Evolutionary conservation across 2,888 invertebrate species (phyloP).

Genomic region (Pyrgus malvae): DNA sequence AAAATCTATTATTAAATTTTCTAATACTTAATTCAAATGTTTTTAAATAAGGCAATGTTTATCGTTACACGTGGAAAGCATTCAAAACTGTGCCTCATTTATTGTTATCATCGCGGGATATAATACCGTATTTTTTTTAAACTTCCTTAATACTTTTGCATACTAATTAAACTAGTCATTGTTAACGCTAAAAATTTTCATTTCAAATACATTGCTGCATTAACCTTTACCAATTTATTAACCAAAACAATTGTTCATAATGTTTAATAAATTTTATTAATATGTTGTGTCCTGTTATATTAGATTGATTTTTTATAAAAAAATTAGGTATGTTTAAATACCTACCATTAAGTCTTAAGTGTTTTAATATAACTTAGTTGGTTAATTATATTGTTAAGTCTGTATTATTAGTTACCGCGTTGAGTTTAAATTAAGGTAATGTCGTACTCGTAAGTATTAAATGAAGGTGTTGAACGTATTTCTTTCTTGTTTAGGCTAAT

Average conservation of each 20-base stretch:
- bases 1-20: constrained; percentile 16
- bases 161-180: constrained; percentile 26
- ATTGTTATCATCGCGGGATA: constrained; percentile 10
- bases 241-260: constrained; percentile 77
- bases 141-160: constrained; percentile 1
- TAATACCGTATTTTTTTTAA: constrained; percentile 13
- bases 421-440: constrained; percentile 26
- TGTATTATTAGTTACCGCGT: constrained; percentile 49
- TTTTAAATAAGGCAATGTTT: constrained; percentile 4
- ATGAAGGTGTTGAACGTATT: constrained; percentile 15
- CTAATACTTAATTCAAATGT: constrained; percentile 10
- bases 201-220: constrained; percentile 23
- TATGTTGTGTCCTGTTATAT: constrained; percentile 65
- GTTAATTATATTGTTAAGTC: constrained; percentile 46
- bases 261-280: constrained; percentile 76
- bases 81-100: constrained; percentile 15
- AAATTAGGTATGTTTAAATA: constrained; percentile 60
- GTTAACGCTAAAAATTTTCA: constrained; percentile 17
- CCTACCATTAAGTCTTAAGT: constrained; percentile 47
- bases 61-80: background rate
- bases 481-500: constrained; percentile 16
- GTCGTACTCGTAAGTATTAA: constrained; percentile 2
- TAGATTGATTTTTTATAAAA: constrained; percentile 67
- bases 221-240: constrained; percentile 52
- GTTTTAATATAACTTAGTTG: constrained; percentile 50